Evolutionary conservation across 2,888 invertebrate species (phyloP).

Genomic region (Latheticus oryzae): DNA sequence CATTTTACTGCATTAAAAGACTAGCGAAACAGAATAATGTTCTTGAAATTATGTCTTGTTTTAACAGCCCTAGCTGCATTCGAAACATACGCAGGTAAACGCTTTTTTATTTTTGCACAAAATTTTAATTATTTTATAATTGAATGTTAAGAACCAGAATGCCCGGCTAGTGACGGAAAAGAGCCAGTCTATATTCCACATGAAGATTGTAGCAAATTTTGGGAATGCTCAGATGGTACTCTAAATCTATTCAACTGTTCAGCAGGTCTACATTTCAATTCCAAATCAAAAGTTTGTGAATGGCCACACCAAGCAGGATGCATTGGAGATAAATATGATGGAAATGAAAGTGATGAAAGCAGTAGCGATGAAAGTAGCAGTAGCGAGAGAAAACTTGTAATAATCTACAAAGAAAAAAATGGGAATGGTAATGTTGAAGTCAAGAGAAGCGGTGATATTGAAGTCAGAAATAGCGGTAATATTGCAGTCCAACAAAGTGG

Average conservation of each 20-base stretch:
- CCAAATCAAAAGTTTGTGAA: conserved; percentile 7
- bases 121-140: too few relatives aligned
- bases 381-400: background rate
- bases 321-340: background rate
- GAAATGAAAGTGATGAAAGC: background rate
- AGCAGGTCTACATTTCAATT: conserved; percentile 5
- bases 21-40: too few relatives aligned
- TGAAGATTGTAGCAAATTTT: conserved; percentile 12
- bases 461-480: background rate
- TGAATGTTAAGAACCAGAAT: too few relatives aligned
- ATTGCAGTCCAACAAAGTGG: background rate
- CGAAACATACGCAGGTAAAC: too few relatives aligned
- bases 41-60: too few relatives aligned
- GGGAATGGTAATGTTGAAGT: background rate
- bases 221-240: conserved; percentile 5
- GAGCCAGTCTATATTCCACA: conserved; percentile 3
- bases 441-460: conserved; percentile 55
- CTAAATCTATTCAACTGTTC: background rate
- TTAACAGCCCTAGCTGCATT: too few relatives aligned
- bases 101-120: too few relatives aligned
- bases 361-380: background rate
- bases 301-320: conserved; percentile 7
- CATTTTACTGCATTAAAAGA: too few relatives aligned
- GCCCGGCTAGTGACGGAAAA: background rate
- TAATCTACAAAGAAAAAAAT: background rate